phyloP scores from a whole-genome alignment of 2,888 invertebrate genomes.

The Axea sp. region DNA sequence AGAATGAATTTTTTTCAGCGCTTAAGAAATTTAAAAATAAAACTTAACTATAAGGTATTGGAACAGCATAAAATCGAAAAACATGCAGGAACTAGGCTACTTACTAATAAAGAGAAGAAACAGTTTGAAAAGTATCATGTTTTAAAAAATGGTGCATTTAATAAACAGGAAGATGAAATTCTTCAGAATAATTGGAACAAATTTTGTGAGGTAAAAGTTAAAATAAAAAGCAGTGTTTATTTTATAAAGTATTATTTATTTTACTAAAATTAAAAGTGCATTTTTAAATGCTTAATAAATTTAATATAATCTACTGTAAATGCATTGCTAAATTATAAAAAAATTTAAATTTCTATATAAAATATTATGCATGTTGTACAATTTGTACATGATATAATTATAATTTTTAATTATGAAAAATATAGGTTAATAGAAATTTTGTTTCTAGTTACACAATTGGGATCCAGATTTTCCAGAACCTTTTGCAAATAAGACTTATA shows the following conservation, averaged over 20 bases:
- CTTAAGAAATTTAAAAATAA: too few species aligned
- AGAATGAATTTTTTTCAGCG: too few species aligned
- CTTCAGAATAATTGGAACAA: conserved; percentile 24
- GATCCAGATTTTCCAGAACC: conserved; percentile 64
- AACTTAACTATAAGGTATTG: conserved; percentile 8
- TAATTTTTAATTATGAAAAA: background rate
- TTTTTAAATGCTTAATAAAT: too few species aligned
- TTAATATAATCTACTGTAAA: too few species aligned
- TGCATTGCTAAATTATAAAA: too few species aligned
- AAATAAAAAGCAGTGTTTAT: too few species aligned
- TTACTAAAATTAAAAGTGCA: too few species aligned
- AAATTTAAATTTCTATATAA: too few species aligned
- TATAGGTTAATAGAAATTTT: conserved; percentile 3
- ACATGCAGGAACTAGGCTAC: background rate
- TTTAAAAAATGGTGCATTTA: background rate
- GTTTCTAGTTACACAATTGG: conserved; percentile 69
- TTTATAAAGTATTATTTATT: too few species aligned
- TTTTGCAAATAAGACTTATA: conserved; percentile 66
- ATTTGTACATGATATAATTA: too few species aligned
- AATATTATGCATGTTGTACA: too few species aligned
- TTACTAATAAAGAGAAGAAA: background rate
- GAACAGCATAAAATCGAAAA: conserved; percentile 8
- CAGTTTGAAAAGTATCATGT: background rate
- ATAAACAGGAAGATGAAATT: conserved; percentile 2
- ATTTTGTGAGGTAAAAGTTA: conserved; percentile 31